Base-by-base conservation (phyloP, 64 coral and sea anemone species). In the Actinia tenebrosa region DNA sequence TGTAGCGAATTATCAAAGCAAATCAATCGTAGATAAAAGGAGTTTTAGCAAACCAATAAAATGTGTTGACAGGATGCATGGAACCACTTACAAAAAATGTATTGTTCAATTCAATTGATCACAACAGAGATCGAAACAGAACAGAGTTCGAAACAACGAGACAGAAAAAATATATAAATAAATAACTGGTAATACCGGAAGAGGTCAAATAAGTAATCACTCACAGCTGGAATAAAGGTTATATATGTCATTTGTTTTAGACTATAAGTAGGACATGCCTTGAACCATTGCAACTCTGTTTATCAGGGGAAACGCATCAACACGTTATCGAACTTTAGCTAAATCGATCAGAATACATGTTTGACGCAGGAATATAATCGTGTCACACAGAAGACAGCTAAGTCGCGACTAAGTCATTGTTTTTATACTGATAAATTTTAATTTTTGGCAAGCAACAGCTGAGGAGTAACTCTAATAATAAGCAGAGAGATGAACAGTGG, bases 401-500 rank as follows among this genome's bases (percentile, higher is more conserved):
- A 66, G 63, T 9, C 60, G 22, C n/a, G 3, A 22, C 30, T 37
- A 23, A n/a, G 5, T 23, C 7, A 66, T 13, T 75, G 69, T 75
- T 69, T 23, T 26, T 43, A 75, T 43, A 37, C 69, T 11, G 27
- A 30, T 27, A 30, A 42, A 42, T 7, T 61, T n/a, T 14, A n/a
- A 9, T 23, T 66, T 66, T 66, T 6, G 56, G 56, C 7, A 55
- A 55, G 61, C 16, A 66, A 7, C 63, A 66, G n/a, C 15, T 66
- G 17, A 61, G 18, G 60, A 61, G 16, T 50, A 50, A 23, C 8
- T 37, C 3, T 42, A 75, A 3, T 42, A 10, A 27, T 26, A 26
- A 75, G 69, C 25, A 75, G 18, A 53, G 79, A 15, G n/a, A 84
- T 85, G 83, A 64, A 64, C 16, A 85, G 83, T 60, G 56, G 56